Evolutionary conservation across 2,888 invertebrate genomes (phyloP), one percentile per base, ranked within the genome.

Genomic region (Coleophora deauratella): DNA sequence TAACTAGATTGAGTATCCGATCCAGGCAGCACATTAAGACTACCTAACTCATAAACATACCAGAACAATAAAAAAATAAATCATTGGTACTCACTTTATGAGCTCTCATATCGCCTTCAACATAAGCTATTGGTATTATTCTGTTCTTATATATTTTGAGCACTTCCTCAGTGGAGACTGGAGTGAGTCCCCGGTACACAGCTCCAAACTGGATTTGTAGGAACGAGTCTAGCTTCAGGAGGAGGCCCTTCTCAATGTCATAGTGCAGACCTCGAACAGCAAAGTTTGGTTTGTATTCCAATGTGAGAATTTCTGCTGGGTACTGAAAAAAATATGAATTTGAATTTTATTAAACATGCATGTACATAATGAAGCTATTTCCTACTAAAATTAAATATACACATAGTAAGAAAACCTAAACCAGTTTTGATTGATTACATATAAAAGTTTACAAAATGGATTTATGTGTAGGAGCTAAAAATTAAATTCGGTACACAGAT

Each of bases 261-360:
- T 97, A 99, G 79, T 99, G 99, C n/a, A 99, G 88, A 30, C 99
- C 99, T 48, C 99, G 89, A 1, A 98, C 95, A 11, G 98, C 97
- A 88, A 97, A 99, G 50, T 93, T 90, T n/a, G 96, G 95, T 64
- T 93, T 91, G 72, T 97, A 99, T 55, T 95, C 91, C 40, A 98
- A 80, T 43, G 91, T 87, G 37, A 88, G 76, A 54, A 99, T 93
- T 56, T 90, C 95, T 60, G 91, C 87, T 3, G 98, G 98, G 82
- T 98, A 98, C 95, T 98, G 79, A 41, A 89, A 68, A 50, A 51
- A 57, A 37, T 3, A 30, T 34, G 31, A 12, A 41, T 14, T 8
- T 30, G 21, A 37, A 39, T 41, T 37, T 32, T 33, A 43, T 32
- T 41, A 31, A 35, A 14, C 27, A 39, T 48, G 46, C 35, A 47